Conservation (phyloP, 2,113 vertebrate genomes). For the Raphicerus campestris region DNA sequence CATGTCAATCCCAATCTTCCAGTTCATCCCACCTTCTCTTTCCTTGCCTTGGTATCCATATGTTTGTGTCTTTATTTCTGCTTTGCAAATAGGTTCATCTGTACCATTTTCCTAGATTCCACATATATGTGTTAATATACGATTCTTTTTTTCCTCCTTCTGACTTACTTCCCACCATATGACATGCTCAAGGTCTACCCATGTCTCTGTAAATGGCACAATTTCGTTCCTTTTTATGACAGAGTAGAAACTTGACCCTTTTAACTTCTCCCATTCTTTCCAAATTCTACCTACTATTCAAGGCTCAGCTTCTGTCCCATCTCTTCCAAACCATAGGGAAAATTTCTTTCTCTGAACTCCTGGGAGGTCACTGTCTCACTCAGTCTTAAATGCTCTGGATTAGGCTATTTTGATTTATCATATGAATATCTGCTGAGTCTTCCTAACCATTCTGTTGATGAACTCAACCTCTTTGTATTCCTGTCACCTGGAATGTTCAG, state of each 20-base stretch:
- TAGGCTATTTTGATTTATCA: neutral
- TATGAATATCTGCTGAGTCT: neutral
- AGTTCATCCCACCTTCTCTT: neutral
- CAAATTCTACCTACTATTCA: neutral
- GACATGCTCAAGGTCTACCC: neutral
- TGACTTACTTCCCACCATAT: neutral
- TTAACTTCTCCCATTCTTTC: neutral
- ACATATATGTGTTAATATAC: neutral
- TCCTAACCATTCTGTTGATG: neutral
- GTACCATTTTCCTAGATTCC: neutral
- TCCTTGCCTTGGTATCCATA: fast-evolving
- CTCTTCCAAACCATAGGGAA: neutral
- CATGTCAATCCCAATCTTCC: neutral
- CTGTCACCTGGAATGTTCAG: neutral
- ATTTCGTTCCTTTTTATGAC: neutral
- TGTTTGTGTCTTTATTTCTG: neutral
- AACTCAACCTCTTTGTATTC: neutral
- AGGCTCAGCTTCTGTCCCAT: neutral
- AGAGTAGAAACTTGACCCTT: neutral
- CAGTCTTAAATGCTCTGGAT: neutral
- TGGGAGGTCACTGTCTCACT: neutral
- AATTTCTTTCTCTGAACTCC: neutral
- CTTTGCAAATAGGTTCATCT: neutral
- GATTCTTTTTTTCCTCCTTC: neutral
- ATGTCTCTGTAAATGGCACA: neutral